Conservation (phyloP, 2,888 invertebrate species). For the Disparrhopalites patrizii region DNA sequence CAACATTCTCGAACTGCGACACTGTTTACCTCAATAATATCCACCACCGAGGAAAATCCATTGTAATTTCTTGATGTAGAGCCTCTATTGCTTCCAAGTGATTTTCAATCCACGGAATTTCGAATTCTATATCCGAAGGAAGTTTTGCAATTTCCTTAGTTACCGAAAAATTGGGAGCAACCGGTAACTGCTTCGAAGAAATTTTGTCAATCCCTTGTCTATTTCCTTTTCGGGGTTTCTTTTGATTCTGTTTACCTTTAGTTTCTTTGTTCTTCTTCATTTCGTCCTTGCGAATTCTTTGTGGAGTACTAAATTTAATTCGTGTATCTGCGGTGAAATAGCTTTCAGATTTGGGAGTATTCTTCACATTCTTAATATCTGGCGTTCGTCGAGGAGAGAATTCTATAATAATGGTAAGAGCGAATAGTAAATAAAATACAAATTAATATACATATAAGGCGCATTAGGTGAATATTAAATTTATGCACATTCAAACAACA, state of each 20-base stretch:
- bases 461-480: neutral
- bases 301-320: slow-evolving; percentile 27
- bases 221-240: slow-evolving; percentile 31
- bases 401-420: neutral
- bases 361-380: neutral
- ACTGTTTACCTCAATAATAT: slow-evolving; percentile 33
- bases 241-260: neutral
- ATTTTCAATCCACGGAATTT: slow-evolving; percentile 9
- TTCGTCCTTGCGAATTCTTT: slow-evolving; percentile 10
- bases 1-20: slow-evolving; percentile 17
- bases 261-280: slow-evolving; percentile 33
- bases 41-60: slow-evolving; percentile 42
- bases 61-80: neutral
- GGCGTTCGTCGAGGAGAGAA: slow-evolving; percentile 18
- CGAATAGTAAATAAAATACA: neutral
- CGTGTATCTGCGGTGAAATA: slow-evolving; percentile 37
- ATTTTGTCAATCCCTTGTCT: slow-evolving; percentile 28
- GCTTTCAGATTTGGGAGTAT: slow-evolving; percentile 34
- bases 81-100: neutral
- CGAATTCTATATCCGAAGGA: neutral
- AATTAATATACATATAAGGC: neutral
- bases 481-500: neutral
- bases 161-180: slow-evolving; percentile 37
- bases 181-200: neutral
- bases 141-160: slow-evolving; percentile 33